Evolutionary conservation across 2,113 vertebrate genomes (phyloP), one percentile per base, ranked within the genome.

Genomic region (Arizona elegans): DNA sequence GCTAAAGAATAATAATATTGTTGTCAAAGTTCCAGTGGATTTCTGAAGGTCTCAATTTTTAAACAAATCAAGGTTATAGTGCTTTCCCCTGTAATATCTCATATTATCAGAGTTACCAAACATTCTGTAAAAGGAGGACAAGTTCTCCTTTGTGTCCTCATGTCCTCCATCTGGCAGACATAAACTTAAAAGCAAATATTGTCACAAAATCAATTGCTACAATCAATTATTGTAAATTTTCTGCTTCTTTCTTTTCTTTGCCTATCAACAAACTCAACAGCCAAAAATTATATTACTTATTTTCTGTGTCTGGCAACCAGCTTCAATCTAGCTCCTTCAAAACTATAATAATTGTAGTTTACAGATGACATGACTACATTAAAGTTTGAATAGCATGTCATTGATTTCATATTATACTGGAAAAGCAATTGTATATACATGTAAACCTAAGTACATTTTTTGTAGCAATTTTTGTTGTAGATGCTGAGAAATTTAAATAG

Each of bases 31-130:
- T 12, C 1, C 0, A 13, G 29, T 88, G 86, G 91, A 93, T 91
- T 93, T 90, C 88, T 91, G 94, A 90, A 70, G 50, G n/a, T 81
- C 23, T 43, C 75, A 58, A 52, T 65, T 87, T 47, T 0, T 93
- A 87, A 87, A 52, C 47, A 94, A 93, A 26, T 0, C 0, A 70
- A 47, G 52, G 88, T 62, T 92, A 90, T 53, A 6, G 8, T 90
- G 58, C 90, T 86, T 90, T 56, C 8, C 29, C 43, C 55, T 94
- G 81, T 95, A 93, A 95, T 92, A 91, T 88, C 92, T 93, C 86
- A 88, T 92, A 88, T 95, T 96, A 94, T 87, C 92, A 94, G 17
- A 19, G 8, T 81, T 81, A 81, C 33, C 75, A 81, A 81, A 10
- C 17, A 21, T 21, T 38, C 75, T 81, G 17, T 21, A 81, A 81